These are phyloP conservation scores for Andrena bicolor DNA, from an alignment of 2,888 invertebrate genomes.

Conservation along the genomic window DNA sequence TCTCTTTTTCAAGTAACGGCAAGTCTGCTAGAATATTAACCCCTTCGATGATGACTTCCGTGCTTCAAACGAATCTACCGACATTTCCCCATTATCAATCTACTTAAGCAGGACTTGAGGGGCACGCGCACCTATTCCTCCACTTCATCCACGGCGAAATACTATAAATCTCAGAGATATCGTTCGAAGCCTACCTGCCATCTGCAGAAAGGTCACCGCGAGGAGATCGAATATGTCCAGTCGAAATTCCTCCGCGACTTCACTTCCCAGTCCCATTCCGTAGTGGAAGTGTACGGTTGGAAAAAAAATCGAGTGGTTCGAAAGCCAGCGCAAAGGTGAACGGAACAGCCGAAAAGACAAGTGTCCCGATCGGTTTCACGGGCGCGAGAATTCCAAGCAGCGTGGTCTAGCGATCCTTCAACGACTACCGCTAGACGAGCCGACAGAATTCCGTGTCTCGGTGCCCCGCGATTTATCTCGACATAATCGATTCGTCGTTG, in stretches of 20 bases:
- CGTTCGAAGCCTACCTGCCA: not conserved
- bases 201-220: not conserved
- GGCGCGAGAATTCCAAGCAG: slow-evolving; percentile 18
- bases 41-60: not conserved
- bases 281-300: not conserved
- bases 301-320: not conserved
- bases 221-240: not conserved
- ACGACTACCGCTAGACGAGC: slow-evolving; percentile 28
- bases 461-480: slow-evolving; percentile 54
- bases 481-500: slow-evolving; percentile 58
- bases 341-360: slow-evolving; percentile 12
- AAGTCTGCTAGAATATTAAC: not conserved
- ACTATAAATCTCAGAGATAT: too few species aligned
- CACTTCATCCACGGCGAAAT: too few species aligned
- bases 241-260: not conserved
- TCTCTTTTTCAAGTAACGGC: not conserved
- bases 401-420: not conserved
- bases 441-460: slow-evolving; percentile 47
- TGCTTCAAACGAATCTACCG: not conserved
- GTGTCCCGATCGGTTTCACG: slow-evolving; percentile 23
- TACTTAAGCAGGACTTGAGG: not conserved
- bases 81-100: not conserved
- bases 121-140: too few species aligned
- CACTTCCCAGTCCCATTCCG: not conserved
- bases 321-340: not conserved